Evolutionary conservation across 2,888 invertebrate genomes (phyloP).

Genomic region (Alentia gelatinosa): DNA sequence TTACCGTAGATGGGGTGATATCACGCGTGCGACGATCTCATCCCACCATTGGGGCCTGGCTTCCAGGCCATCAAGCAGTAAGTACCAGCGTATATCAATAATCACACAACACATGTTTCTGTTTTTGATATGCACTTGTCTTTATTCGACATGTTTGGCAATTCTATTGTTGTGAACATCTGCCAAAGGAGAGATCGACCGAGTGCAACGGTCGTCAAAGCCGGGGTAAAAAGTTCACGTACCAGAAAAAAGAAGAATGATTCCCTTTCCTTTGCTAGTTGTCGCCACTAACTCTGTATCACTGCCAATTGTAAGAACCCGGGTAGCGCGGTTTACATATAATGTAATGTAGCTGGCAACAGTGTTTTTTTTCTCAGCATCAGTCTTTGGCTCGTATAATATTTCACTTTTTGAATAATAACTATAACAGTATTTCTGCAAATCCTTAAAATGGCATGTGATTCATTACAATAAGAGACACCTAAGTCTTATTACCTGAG

Average conservation of each 20-base stretch:
- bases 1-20: no score
- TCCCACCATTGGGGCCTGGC: no score
- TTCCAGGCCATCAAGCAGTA: no score
- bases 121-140: slow-evolving; percentile 50
- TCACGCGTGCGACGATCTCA: no score
- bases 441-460: slow-evolving; percentile 2
- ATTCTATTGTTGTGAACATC: slow-evolving; percentile 25
- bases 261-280: neutral
- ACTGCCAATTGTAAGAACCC: neutral
- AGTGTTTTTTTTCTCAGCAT: neutral
- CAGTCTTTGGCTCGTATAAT: neutral
- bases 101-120: neutral
- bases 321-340: neutral
- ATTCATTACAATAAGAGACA: neutral
- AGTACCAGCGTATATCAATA: neutral
- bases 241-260: neutral
- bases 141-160: slow-evolving; percentile 54
- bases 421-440: neutral
- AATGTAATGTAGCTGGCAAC: neutral
- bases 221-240: slow-evolving; percentile 14
- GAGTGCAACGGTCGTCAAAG: slow-evolving; percentile 32
- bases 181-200: slow-evolving; percentile 41
- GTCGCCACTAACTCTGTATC: neutral
- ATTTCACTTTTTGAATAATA: no score
- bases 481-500: neutral